Conservation (phyloP, 2,888 invertebrate species). For the Eueremaeus valkanovi region DNA sequence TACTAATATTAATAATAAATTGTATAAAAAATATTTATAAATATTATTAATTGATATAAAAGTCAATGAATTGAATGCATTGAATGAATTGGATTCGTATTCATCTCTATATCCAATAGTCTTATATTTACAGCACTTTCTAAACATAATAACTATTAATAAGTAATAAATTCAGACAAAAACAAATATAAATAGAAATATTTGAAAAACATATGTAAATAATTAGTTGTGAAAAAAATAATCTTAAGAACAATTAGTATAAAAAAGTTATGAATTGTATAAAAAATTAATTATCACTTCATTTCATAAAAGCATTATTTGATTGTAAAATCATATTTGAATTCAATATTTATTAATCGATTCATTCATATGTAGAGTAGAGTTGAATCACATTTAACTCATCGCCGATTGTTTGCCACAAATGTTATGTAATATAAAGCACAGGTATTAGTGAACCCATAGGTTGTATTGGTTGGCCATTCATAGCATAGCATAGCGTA, state of each 20-base stretch:
- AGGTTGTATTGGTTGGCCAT: neutral
- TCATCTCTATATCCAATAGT: neutral
- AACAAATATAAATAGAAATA: neutral
- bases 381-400: slow-evolving; percentile 2
- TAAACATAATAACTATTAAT: neutral
- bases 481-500: neutral
- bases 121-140: slow-evolving; percentile 8
- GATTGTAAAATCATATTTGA: neutral
- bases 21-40: neutral
- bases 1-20: neutral
- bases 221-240: neutral
- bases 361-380: no score
- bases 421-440: neutral
- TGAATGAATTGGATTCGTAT: neutral
- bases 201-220: slow-evolving; percentile 13
- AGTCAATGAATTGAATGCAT: neutral
- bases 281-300: neutral
- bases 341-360: no score
- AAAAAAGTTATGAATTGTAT: neutral
- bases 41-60: neutral
- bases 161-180: neutral
- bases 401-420: neutral
- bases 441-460: slow-evolving; percentile 12
- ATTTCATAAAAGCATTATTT: neutral
- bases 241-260: neutral